A percentile compares a stretch with the other conserved stretches of the same genome.
These are phyloP conservation scores for Hermaeophaga mercurialis DNA, from an alignment of 2,888 invertebrate species.

Conservation along the genomic window DNA sequence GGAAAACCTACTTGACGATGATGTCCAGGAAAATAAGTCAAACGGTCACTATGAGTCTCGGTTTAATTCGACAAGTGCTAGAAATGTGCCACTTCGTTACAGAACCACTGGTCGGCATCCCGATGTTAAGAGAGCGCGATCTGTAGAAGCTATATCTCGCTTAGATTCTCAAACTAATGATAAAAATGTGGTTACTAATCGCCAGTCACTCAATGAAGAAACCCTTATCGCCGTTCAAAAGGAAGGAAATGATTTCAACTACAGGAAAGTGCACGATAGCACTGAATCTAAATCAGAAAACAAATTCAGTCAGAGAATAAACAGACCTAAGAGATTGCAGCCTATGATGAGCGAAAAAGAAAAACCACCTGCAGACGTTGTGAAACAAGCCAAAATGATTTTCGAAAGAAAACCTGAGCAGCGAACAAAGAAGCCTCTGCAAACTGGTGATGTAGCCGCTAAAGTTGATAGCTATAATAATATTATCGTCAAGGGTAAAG, in stretches of 20 bases:
- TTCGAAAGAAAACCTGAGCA: conserved; percentile 75
- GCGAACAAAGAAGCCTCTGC: conserved; percentile 59
- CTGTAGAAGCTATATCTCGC: conserved; percentile 81
- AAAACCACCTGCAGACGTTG: conserved; percentile 87
- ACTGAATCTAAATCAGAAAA: conserved; percentile 34
- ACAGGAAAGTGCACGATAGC: conserved; percentile 41
- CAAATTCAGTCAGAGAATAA: conserved; percentile 48
- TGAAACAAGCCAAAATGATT: conserved; percentile 81
- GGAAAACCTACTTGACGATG: conserved; percentile 82
- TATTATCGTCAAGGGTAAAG: conserved; percentile 64
- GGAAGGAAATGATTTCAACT: conserved; percentile 47
- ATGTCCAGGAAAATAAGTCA: conserved; percentile 47
- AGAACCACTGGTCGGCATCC: conserved; percentile 57
- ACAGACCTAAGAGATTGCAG: conserved; percentile 66
- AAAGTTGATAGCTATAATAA: conserved; percentile 69
- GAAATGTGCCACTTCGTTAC: conserved; percentile 56
- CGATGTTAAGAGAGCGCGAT: conserved; percentile 81
- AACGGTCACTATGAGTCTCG: conserved; percentile 41
- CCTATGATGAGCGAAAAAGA: conserved; percentile 75
- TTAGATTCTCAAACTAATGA: conserved; percentile 57
- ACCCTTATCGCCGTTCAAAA: conserved; percentile 56
- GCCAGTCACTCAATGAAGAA: conserved; percentile 60
- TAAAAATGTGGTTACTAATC: conserved; percentile 42
- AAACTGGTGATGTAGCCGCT: conserved; percentile 67
- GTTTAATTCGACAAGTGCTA: conserved; percentile 45